These are phyloP conservation scores for Babyrousa celebensis DNA, from an alignment of 2,797 vertebrate species.

Conservation along the genomic window DNA sequence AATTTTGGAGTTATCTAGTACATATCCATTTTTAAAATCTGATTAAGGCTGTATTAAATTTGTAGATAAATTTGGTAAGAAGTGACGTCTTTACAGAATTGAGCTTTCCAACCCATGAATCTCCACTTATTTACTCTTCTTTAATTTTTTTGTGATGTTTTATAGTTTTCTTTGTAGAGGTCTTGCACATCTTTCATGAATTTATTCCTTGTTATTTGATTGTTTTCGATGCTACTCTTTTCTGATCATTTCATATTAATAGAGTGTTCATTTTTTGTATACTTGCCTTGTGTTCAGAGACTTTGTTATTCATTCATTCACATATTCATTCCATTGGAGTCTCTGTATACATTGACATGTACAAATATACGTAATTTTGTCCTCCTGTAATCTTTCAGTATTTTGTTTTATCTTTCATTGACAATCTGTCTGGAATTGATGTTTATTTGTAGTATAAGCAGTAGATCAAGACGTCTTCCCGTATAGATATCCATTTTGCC, in stretches of 20 bases:
- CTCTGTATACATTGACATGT: neutral
- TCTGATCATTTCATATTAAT: neutral
- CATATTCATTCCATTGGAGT: neutral
- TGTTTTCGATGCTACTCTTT: neutral
- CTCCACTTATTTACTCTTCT: neutral
- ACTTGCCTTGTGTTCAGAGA: neutral
- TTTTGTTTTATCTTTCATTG: neutral
- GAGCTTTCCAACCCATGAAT: neutral
- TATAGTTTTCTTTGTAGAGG: neutral
- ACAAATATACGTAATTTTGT: neutral
- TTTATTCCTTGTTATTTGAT: neutral
- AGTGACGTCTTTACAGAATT: neutral
- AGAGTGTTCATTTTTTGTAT: neutral
- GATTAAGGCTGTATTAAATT: neutral
- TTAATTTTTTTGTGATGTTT: neutral
- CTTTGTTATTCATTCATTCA: neutral
- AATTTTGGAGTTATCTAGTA: conserved; percentile 34
- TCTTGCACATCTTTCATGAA: neutral
- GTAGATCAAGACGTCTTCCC: neutral
- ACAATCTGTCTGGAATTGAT: neutral
- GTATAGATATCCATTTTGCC: neutral
- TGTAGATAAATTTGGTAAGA: neutral
- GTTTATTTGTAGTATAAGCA: neutral
- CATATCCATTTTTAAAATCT: neutral
- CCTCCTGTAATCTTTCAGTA: neutral